Evolutionary conservation across 2,888 invertebrate genomes (phyloP), one percentile per base, ranked within the genome.

Genomic region (Eupithecia pulchellata): DNA sequence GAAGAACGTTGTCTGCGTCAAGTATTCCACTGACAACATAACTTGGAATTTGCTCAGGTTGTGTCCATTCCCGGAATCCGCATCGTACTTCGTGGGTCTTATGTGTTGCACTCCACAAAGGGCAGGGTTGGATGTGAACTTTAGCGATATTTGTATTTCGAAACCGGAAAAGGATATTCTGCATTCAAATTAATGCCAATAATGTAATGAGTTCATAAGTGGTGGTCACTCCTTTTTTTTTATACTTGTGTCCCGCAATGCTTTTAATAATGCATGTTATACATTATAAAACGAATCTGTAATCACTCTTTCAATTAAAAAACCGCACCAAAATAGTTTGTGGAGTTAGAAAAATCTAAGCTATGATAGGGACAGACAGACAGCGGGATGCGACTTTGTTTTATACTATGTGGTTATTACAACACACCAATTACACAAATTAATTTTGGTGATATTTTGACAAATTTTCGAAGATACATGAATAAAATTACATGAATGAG

Each of bases 81-180:
- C 82, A 0, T 81, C 78, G 0, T 86, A 80, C 73, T 79, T 89
- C 13, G 87, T 90, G 0, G 92, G 92, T 0, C 86, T 84, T 0
- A 87, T 91, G 89, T 81, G 87, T 29, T 92, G 92, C 67, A 88
- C 90, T 0, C 92, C 92, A 0, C 78, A 85, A 42, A 77, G 92
- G 20, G 79, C 81, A 4, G 90, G 90, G 0, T 74, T 92, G 20
- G 66, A 77, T 0, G 91, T 87, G 0, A 85, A 81, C 27, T 92
- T 92, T 61, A 88, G 85, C 66, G 83, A 82, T 0, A 63, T 91
- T 0, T 76, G 55, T 0, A 73, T 92, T 11, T 76, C 78, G 20
- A 75, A 76, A 2, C 91, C 91, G 0, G 82, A 74, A 3, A 73
- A 83, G 42, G 90, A 93, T 69, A 89, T 91, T 70, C 79, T 91